Percentiles rank a stretch among this genome's conserved stretches.
Evolutionary conservation across 2,113 vertebrate genomes (phyloP).

Genomic region (Psettodes erumei): DNA sequence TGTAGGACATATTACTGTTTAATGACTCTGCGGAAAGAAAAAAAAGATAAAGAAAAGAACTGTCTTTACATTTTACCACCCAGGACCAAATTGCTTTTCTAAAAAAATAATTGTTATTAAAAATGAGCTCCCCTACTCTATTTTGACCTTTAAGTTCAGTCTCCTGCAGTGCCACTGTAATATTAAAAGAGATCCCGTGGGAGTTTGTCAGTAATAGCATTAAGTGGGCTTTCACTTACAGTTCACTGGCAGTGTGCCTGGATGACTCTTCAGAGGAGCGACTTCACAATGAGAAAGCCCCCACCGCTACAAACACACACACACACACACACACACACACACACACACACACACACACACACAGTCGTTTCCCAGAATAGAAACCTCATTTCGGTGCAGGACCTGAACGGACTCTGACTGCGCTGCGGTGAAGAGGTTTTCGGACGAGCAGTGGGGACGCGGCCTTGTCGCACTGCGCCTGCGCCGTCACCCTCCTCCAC

Average conservation of each 20-base stretch:
- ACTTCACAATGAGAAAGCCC: slow-evolving; percentile 41
- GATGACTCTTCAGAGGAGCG: slow-evolving; percentile 29
- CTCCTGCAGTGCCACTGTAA: neutral
- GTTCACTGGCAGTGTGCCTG: slow-evolving; percentile 29
- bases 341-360: too few relatives aligned
- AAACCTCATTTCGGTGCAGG: slow-evolving; percentile 30
- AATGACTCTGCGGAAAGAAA: neutral
- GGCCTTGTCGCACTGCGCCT: too few relatives aligned
- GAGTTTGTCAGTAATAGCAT: slow-evolving; percentile 28
- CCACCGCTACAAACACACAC: too few relatives aligned
- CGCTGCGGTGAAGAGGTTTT: too few relatives aligned
- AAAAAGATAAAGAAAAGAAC: neutral
- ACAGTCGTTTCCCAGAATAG: slow-evolving; percentile 67
- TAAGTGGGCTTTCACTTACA: slow-evolving; percentile 26
- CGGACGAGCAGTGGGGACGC: too few relatives aligned
- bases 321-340: too few relatives aligned
- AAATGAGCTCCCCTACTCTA: neutral
- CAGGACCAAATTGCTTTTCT: neutral
- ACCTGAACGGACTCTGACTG: too few relatives aligned
- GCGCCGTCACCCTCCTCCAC: slow-evolving; percentile 17
- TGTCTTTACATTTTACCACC: neutral
- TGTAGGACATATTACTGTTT: too few relatives aligned
- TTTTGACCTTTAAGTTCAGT: neutral
- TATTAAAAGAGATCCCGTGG: slow-evolving; percentile 12
- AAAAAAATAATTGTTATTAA: neutral